Conservation (phyloP, 2,797 vertebrate species). For the Okamejei kenojei region DNA sequence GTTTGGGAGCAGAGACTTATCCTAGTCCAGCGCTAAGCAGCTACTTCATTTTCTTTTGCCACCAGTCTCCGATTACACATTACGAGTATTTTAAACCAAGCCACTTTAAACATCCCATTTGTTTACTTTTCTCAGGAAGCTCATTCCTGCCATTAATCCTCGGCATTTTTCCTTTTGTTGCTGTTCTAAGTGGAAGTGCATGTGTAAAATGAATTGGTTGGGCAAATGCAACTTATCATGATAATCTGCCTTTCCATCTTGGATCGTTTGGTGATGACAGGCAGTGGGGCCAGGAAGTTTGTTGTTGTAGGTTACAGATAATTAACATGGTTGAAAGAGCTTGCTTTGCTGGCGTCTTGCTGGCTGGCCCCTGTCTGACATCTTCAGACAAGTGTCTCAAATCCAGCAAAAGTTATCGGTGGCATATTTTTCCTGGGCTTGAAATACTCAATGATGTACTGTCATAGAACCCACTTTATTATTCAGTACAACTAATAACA, state of each 20-base stretch:
- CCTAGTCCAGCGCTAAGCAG: background rate
- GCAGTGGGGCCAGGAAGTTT: slow-evolving; percentile 61
- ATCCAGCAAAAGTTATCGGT: slow-evolving; percentile 23
- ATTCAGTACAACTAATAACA: background rate
- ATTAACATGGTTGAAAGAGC: slow-evolving; percentile 73
- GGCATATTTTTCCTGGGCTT: background rate
- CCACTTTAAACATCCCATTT: slow-evolving; percentile 11
- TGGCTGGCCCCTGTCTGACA: slow-evolving; percentile 67
- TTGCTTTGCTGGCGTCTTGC: slow-evolving; percentile 61
- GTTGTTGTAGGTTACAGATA: slow-evolving; percentile 70
- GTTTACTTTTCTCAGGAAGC: slow-evolving; percentile 41
- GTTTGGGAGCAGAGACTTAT: background rate
- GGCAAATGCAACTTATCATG: slow-evolving; percentile 56
- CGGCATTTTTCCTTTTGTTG: slow-evolving; percentile 62
- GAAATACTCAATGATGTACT: slow-evolving; percentile 11
- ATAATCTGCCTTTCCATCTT: slow-evolving; percentile 60
- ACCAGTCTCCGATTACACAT: background rate
- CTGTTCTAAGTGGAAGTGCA: slow-evolving; percentile 47
- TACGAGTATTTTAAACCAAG: background rate
- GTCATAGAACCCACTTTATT: slow-evolving; percentile 27
- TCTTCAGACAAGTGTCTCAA: slow-evolving; percentile 54
- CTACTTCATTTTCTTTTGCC: background rate
- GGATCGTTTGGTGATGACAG: slow-evolving; percentile 59
- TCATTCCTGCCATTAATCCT: background rate
- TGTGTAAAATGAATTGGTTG: slow-evolving; percentile 43